Evolutionary conservation across 2,888 invertebrate species (phyloP).

Genomic region (Mimas tiliae): DNA sequence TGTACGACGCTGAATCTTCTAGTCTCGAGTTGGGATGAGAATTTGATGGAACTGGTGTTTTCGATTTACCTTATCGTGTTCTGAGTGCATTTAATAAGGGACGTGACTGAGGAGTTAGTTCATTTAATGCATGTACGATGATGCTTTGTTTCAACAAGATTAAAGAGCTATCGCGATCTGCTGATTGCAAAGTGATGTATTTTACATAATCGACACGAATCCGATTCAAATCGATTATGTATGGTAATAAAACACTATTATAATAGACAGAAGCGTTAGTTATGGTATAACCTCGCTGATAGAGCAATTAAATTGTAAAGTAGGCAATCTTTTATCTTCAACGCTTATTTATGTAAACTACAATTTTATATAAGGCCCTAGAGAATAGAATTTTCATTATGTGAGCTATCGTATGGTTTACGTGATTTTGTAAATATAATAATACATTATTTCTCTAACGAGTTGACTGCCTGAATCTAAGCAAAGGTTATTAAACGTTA

Average conservation of each 20-base stretch:
- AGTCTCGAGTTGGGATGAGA: conserved; percentile 58
- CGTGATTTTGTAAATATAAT: background rate
- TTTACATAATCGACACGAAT: conserved; percentile 3
- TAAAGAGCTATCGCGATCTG: background rate
- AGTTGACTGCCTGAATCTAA: background rate
- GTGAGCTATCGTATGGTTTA: background rate
- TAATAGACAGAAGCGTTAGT: conserved; percentile 1
- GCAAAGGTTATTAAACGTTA: background rate
- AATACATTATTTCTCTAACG: no score
- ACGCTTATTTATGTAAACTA: conserved; percentile 4
- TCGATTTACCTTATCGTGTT: conserved; percentile 58
- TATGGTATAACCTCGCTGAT: conserved; percentile 1
- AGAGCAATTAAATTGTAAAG: conserved; percentile 18
- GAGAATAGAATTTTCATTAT: background rate
- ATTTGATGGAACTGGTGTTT: conserved; percentile 57
- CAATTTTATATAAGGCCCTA: background rate
- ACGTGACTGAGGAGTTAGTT: conserved; percentile 54
- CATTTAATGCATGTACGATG: background rate
- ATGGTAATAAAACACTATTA: conserved; percentile 15
- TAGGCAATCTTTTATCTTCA: background rate
- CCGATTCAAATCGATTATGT: conserved; percentile 6
- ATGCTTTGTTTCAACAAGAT: conserved; percentile 8
- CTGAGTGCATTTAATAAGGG: conserved; percentile 53
- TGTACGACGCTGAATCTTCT: conserved; percentile 55
- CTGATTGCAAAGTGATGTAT: background rate